Percentiles rank a stretch among this genome's conserved stretches.
Evolutionary conservation across 2,888 invertebrate species (phyloP).

Genomic region (Lasioglossum oenotherae): DNA sequence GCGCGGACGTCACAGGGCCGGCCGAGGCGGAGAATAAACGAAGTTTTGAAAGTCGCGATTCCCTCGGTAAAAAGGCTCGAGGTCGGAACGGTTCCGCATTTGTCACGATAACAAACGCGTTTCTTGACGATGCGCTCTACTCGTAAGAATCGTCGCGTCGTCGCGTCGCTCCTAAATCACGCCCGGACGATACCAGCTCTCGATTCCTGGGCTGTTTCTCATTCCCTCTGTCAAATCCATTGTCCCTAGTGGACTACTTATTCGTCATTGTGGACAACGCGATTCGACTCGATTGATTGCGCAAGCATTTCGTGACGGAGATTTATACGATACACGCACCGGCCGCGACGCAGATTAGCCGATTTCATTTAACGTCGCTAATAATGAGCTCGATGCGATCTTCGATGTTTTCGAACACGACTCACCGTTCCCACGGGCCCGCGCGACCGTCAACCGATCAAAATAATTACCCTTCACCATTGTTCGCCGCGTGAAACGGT

Average conservation of each 20-base stretch:
- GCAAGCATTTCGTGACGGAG: neutral
- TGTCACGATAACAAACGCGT: neutral
- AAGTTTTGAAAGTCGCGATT: neutral
- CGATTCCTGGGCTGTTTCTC: slow-evolving; percentile 46
- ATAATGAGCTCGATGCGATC: neutral
- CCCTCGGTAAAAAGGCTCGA: neutral
- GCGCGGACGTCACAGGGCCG: neutral
- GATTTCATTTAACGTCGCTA: neutral
- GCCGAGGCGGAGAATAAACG: neutral
- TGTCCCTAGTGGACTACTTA: slow-evolving; percentile 53
- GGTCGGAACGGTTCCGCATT: neutral
- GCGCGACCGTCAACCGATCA: neutral
- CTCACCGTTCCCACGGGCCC: neutral
- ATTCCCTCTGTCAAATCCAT: slow-evolving; percentile 55
- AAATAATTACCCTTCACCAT: neutral
- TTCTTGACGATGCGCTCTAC: neutral
- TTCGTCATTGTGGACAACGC: slow-evolving; percentile 55
- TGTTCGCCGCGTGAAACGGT: neutral
- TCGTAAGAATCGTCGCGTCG: slow-evolving; percentile 29
- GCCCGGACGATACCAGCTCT: slow-evolving; percentile 24
- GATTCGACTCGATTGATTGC: slow-evolving; percentile 55
- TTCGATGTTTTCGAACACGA: slow-evolving; percentile 21
- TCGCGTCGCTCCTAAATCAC: slow-evolving; percentile 34
- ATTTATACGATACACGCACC: slow-evolving; percentile 11
- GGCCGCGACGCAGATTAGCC: neutral